A percentile compares a stretch with the other conserved stretches of the same genome.
These are phyloP conservation scores for Astyanax mexicanus DNA, from an alignment of 2,797 vertebrate species.

Conservation along the genomic window DNA sequence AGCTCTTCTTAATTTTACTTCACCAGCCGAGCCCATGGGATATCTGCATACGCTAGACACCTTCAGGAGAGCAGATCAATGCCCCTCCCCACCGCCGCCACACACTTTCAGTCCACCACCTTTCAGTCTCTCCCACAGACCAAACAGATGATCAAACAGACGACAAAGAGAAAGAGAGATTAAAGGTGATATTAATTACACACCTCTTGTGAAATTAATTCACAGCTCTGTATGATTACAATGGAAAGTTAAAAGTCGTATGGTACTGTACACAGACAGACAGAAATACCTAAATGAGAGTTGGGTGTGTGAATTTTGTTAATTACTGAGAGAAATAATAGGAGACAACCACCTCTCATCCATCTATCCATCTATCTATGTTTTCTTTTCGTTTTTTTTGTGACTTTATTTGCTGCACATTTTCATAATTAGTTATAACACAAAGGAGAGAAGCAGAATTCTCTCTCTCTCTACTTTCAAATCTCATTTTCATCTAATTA, in stretches of 20 bases:
- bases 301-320: conserved; percentile 55
- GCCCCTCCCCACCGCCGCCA: conserved; percentile 57
- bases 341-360: conserved; percentile 53
- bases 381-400: conserved; percentile 49
- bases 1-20: conserved; percentile 91
- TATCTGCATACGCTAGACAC: conserved; percentile 53
- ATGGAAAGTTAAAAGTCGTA: conserved; percentile 11
- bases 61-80: conserved; percentile 75
- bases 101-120: conserved; percentile 1
- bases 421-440: conserved; percentile 64
- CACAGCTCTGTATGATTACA: conserved; percentile 27
- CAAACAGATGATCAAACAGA: conserved; percentile 43
- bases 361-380: too few relatives aligned
- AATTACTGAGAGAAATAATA: conserved; percentile 44
- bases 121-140: conserved; percentile 60
- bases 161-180: too few relatives aligned
- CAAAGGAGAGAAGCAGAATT: conserved; percentile 58
- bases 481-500: conserved; percentile 70
- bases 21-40: conserved; percentile 80
- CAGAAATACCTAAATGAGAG: conserved; percentile 53
- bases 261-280: conserved; percentile 44
- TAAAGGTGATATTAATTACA: conserved; percentile 22
- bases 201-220: conserved; percentile 30
- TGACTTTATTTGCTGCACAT: conserved; percentile 66
- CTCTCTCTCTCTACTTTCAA: too few relatives aligned